Conservation (phyloP, 2,888 invertebrate genomes). For the Yponomeuta evonymella region DNA sequence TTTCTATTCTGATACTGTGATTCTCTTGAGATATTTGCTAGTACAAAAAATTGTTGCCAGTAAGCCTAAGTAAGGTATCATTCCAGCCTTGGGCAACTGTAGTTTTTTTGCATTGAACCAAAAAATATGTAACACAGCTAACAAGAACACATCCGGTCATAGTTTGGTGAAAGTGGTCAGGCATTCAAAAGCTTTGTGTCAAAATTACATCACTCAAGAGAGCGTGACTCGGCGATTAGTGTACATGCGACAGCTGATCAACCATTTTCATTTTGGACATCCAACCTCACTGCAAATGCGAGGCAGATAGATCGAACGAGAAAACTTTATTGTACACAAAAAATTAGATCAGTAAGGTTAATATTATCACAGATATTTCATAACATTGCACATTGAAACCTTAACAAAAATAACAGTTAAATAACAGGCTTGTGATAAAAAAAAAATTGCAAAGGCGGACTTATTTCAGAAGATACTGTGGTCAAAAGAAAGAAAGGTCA, state of each 20-base stretch:
- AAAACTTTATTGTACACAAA: too few species aligned
- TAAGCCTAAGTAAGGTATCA: not conserved
- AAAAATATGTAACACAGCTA: not conserved
- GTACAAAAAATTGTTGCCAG: not conserved
- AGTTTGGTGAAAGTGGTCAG: slow-evolving; percentile 11
- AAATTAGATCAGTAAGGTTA: too few species aligned
- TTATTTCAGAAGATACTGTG: too few species aligned
- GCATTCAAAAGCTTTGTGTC: not conserved
- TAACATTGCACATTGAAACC: too few species aligned
- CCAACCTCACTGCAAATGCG: not conserved
- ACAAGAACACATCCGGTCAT: slow-evolving; percentile 3
- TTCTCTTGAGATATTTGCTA: not conserved
- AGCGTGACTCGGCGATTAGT: not conserved
- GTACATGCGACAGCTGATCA: not conserved
- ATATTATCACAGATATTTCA: too few species aligned
- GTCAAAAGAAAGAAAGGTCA: too few species aligned
- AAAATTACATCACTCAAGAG: not conserved
- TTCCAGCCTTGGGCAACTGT: not conserved
- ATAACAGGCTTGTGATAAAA: too few species aligned
- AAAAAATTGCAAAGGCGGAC: too few species aligned
- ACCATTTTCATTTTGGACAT: not conserved
- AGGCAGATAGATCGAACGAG: too few species aligned
- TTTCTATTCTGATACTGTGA: too few species aligned
- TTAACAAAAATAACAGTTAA: too few species aligned
- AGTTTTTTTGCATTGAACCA: not conserved